Evolutionary conservation across 2,888 invertebrate species (phyloP).

Genomic region (Neocrepidodera transversa): DNA sequence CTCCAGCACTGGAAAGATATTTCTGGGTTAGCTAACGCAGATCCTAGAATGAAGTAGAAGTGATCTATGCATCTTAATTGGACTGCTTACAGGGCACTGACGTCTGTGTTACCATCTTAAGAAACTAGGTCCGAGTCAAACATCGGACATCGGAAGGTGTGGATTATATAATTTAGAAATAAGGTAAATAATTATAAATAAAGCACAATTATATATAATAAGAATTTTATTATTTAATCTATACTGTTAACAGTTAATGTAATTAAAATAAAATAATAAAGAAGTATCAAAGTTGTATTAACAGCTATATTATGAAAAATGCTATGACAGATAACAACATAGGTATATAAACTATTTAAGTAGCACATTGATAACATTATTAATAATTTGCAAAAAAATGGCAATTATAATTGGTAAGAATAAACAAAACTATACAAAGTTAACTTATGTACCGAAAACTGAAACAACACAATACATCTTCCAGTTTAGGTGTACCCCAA

Average conservation of each 20-base stretch:
- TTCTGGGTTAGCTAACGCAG: no score
- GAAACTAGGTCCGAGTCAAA: no score
- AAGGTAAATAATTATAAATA: no score
- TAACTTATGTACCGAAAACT: slow-evolving; percentile 9
- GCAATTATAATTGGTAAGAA: slow-evolving; percentile 31
- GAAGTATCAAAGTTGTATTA: slow-evolving; percentile 45
- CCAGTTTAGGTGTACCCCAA: slow-evolving; percentile 20
- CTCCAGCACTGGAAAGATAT: no score
- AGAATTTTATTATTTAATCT: slow-evolving; percentile 48
- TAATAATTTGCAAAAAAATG: slow-evolving; percentile 40
- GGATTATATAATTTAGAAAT: no score
- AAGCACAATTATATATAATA: not conserved
- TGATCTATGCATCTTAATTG: no score
- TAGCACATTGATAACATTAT: slow-evolving; percentile 51
- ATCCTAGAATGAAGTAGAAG: no score
- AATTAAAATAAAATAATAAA: slow-evolving; percentile 45
- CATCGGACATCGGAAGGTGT: no score
- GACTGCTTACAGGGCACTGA: no score
- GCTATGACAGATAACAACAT: slow-evolving; percentile 48
- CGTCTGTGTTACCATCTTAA: no score
- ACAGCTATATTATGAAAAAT: slow-evolving; percentile 51
- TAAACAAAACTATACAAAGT: slow-evolving; percentile 25
- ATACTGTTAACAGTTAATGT: slow-evolving; percentile 52
- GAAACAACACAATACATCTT: slow-evolving; percentile 3
- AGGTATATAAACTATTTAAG: slow-evolving; percentile 50